A percentile compares a stretch with the other conserved stretches of the same genome.
These are phyloP conservation scores for Octomys mimax DNA, from an alignment of 2,797 vertebrate species.

Conservation along the genomic window DNA sequence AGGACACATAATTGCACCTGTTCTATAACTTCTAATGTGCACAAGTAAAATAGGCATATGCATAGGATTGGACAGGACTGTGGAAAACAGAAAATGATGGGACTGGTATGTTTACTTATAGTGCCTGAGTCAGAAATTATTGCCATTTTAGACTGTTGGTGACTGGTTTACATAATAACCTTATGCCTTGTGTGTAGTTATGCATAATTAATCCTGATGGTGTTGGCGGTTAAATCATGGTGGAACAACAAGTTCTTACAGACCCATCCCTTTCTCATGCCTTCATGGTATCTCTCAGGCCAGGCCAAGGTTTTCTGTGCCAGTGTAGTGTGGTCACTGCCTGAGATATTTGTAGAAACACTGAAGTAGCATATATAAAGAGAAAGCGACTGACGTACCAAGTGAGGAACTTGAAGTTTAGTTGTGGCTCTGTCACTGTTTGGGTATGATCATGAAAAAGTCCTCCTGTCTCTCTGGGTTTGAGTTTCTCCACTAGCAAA, in stretches of 20 bases:
- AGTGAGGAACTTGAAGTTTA: neutral
- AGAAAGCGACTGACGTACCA: neutral
- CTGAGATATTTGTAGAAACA: slow-evolving; percentile 68
- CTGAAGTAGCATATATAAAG: neutral
- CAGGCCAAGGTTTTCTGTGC: neutral
- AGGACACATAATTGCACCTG: neutral
- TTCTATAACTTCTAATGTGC: slow-evolving; percentile 8
- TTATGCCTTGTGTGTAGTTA: neutral
- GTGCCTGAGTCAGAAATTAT: slow-evolving; percentile 36
- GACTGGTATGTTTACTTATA: neutral
- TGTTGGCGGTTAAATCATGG: neutral
- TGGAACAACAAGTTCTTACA: slow-evolving; percentile 36
- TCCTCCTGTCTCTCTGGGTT: neutral
- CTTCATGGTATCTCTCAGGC: slow-evolving; percentile 26
- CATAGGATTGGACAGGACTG: neutral
- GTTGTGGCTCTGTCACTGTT: neutral
- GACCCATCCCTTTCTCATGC: slow-evolving; percentile 21
- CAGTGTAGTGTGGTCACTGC: slow-evolving; percentile 75
- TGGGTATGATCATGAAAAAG: neutral
- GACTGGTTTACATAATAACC: slow-evolving; percentile 3
- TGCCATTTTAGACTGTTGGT: slow-evolving; percentile 39
- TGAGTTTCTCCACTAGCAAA: neutral
- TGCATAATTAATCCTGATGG: slow-evolving; percentile 5
- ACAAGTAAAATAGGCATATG: neutral
- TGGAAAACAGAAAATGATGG: neutral